Conservation (phyloP, 2,888 invertebrate genomes). For the Lycocerus yunnanus region DNA sequence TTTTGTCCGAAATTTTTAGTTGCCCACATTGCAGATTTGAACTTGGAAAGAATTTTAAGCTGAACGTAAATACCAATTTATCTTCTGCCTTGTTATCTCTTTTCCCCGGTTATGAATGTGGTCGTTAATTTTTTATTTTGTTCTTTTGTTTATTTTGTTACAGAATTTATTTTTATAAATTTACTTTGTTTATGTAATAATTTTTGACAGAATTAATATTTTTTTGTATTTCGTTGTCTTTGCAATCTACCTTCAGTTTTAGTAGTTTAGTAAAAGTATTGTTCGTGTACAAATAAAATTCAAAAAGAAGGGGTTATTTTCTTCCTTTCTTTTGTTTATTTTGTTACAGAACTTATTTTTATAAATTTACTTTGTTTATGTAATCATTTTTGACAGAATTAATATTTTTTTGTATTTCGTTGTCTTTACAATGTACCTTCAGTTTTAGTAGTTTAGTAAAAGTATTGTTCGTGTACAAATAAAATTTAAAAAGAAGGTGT, state of each 20-base stretch:
- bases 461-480: not conserved
- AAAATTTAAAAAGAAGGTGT: not conserved
- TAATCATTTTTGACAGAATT: not conserved
- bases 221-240: not conserved
- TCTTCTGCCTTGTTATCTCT: conserved; percentile 61
- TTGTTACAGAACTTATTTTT: not conserved
- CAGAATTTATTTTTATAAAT: not conserved
- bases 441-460: not conserved
- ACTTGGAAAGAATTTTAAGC: conserved; percentile 61
- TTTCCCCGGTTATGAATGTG: conserved; percentile 69
- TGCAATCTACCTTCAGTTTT: not conserved
- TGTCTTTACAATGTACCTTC: not conserved
- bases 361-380: not conserved
- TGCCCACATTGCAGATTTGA: conserved; percentile 74
- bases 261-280: not conserved
- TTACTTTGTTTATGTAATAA: not conserved
- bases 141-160: not conserved
- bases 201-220: not conserved
- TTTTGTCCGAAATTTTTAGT: conserved; percentile 63
- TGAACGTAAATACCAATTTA: conserved; percentile 63
- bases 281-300: not conserved
- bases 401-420: not conserved
- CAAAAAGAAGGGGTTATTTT: too few species aligned
- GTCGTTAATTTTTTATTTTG: conserved; percentile 28
- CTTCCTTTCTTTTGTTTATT: not conserved